Conservation (phyloP, 2,888 invertebrate genomes). For the Tryphoninae sp. region DNA sequence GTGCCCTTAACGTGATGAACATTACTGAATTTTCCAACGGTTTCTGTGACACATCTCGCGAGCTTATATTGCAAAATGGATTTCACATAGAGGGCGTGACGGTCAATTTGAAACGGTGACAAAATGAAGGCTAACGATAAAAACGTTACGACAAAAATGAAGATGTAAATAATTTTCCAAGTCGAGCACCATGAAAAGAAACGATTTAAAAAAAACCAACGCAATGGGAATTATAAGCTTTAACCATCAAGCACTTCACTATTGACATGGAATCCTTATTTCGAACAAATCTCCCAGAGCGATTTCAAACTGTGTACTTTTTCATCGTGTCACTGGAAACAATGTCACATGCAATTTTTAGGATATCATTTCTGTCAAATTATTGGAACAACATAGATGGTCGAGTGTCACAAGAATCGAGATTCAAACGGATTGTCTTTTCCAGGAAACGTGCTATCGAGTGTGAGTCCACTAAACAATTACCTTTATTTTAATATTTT, state of each 20-base stretch:
- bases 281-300: background rate
- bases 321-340: background rate
- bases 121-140: background rate
- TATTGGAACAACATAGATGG: background rate
- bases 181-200: no score
- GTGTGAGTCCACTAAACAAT: background rate
- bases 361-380: background rate
- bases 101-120: background rate
- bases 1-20: background rate
- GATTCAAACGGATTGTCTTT: background rate
- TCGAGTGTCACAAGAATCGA: background rate
- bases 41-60: background rate
- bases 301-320: background rate
- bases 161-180: no score
- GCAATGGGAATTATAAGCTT: no score
- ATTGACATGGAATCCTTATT: background rate
- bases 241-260: no score
- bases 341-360: background rate
- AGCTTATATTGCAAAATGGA: slow-evolving; percentile 17
- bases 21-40: background rate
- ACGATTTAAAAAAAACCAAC: no score
- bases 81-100: slow-evolving; percentile 8
- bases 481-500: background rate
- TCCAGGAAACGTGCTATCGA: background rate
- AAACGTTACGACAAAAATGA: no score